These are phyloP conservation scores for Drosophila heteroneura DNA, from an alignment of 2,888 invertebrate genomes.

Conservation along the genomic window DNA sequence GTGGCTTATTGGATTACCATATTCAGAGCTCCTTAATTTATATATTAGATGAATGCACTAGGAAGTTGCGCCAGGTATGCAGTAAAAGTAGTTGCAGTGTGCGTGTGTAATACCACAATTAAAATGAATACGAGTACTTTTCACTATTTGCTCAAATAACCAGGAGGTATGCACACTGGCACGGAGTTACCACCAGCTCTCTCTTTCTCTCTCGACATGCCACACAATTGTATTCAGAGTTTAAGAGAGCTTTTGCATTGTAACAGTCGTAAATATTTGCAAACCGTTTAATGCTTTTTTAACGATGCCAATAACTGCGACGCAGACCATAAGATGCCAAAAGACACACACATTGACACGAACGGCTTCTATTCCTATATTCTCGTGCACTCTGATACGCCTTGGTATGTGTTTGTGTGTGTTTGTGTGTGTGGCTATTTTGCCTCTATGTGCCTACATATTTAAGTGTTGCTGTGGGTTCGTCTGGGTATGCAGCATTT, in stretches of 20 bases:
- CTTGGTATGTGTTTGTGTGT: neutral
- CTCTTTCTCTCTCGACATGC: neutral
- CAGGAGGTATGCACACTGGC: slow-evolving; percentile 63
- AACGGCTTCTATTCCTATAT: slow-evolving; percentile 14
- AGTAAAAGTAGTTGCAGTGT: neutral
- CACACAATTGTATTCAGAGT: slow-evolving; percentile 19
- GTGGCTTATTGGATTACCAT: slow-evolving; percentile 48
- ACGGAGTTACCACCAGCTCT: slow-evolving; percentile 25
- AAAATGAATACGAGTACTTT: slow-evolving; percentile 46
- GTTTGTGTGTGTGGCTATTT: neutral
- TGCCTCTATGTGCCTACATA: slow-evolving; percentile 4
- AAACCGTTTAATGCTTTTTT: slow-evolving; percentile 70
- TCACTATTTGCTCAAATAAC: slow-evolving; percentile 63
- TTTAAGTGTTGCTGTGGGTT: slow-evolving; percentile 3
- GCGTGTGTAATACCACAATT: slow-evolving; percentile 47
- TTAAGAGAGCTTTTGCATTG: slow-evolving; percentile 58
- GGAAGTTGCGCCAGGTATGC: neutral
- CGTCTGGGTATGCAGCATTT: slow-evolving; percentile 26
- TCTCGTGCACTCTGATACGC: slow-evolving; percentile 16
- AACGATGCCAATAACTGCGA: slow-evolving; percentile 67
- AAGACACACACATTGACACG: slow-evolving; percentile 32
- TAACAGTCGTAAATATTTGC: slow-evolving; percentile 71
- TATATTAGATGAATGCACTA: slow-evolving; percentile 12
- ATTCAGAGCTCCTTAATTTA: slow-evolving; percentile 23
- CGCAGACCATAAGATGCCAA: slow-evolving; percentile 32